These are phyloP conservation scores for Ceraclea dissimilis DNA, from an alignment of 2,888 invertebrate genomes.

Conservation along the genomic window DNA sequence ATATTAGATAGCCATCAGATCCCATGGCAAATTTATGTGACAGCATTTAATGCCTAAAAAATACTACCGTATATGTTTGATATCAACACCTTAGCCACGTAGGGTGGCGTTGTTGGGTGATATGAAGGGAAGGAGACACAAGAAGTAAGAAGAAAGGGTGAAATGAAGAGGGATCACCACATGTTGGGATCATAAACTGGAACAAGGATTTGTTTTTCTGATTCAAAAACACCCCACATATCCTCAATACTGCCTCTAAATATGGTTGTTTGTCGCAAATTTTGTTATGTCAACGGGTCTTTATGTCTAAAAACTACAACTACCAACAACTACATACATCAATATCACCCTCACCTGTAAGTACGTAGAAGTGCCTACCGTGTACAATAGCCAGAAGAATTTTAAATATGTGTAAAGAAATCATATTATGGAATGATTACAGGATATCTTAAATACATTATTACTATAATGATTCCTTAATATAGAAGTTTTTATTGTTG, in stretches of 20 bases:
- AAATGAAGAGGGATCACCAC: slow-evolving; percentile 3
- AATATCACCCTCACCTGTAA: too few relatives aligned
- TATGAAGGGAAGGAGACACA: not conserved
- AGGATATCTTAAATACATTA: too few relatives aligned
- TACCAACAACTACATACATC: too few relatives aligned
- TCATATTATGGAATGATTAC: too few relatives aligned
- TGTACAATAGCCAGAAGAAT: too few relatives aligned
- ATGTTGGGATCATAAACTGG: slow-evolving; percentile 1
- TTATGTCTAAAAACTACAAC: not conserved
- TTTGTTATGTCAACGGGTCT: not conserved
- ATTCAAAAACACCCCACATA: slow-evolving; percentile 1
- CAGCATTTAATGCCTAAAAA: not conserved
- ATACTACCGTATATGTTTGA: not conserved
- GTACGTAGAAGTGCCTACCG: too few relatives aligned
- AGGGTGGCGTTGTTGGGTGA: not conserved
- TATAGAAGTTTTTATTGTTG: too few relatives aligned
- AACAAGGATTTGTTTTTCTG: slow-evolving; percentile 4
- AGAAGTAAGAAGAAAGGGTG: not conserved
- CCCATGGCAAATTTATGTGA: not conserved
- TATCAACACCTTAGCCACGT: not conserved
- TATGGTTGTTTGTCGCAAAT: slow-evolving; percentile 2
- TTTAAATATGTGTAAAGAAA: too few relatives aligned
- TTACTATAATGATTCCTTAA: too few relatives aligned
- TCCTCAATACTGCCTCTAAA: not conserved
- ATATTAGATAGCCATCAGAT: too few relatives aligned